Conservation (phyloP, 2,113 vertebrate genomes). For the Marcusenius ussheri region DNA sequence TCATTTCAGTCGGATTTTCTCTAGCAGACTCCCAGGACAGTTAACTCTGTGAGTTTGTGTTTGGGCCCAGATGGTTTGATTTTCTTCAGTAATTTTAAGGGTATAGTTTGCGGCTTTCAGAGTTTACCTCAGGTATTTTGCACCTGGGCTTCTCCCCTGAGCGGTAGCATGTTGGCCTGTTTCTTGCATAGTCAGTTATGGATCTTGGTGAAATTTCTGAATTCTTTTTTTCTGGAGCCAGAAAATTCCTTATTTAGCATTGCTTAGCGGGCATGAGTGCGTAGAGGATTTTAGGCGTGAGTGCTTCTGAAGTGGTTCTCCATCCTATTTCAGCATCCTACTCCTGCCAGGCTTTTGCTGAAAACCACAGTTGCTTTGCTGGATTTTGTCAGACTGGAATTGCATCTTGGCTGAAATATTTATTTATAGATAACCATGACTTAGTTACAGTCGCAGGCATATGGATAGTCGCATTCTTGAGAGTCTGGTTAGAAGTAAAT, state of each 20-base stretch:
- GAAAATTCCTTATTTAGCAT: background rate
- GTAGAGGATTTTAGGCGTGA: background rate
- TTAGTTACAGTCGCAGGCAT: background rate
- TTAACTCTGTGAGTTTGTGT: background rate
- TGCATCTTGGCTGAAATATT: background rate
- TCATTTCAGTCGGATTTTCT: background rate
- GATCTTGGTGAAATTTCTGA: background rate
- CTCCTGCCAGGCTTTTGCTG: background rate
- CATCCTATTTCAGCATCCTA: background rate
- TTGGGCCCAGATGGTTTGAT: background rate
- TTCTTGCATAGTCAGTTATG: background rate
- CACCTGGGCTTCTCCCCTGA: background rate
- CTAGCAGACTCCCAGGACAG: background rate
- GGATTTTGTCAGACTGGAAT: background rate
- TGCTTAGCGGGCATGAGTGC: background rate
- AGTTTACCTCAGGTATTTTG: background rate
- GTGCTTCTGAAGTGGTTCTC: background rate
- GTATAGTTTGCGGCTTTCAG: background rate
- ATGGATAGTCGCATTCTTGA: background rate
- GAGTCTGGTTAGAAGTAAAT: background rate
- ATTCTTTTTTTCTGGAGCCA: background rate
- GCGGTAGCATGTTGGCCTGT: background rate
- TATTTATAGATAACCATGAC: conserved; percentile 1
- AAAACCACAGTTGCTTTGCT: background rate
- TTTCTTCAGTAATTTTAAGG: background rate